A percentile compares a stretch with the other conserved stretches of the same genome.
phyloP scores from a whole-genome alignment of 2,113 vertebrate species.

The Lynx canadensis region DNA sequence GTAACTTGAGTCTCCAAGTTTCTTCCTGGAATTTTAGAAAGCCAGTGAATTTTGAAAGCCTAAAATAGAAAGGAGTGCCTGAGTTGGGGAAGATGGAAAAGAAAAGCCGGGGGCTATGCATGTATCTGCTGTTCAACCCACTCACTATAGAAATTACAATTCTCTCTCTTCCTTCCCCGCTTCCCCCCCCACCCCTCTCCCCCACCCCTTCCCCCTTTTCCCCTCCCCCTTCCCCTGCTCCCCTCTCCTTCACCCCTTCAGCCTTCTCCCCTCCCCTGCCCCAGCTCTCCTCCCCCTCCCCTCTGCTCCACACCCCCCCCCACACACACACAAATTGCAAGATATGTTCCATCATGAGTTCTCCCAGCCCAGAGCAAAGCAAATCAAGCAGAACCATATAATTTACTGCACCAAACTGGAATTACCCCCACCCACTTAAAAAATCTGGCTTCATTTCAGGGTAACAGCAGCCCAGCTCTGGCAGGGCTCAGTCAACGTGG shows the following conservation, averaged over 20 bases:
- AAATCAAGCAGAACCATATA: conserved; percentile 78
- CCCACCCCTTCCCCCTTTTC: too few species aligned
- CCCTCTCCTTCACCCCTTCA: too few species aligned
- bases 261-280: background rate
- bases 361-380: conserved; percentile 72
- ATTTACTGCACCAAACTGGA: conserved; percentile 79
- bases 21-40: conserved; percentile 28
- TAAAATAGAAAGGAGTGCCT: background rate
- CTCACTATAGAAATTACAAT: background rate
- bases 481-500: conserved; percentile 79
- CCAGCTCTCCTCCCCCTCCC: background rate
- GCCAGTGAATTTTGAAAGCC: background rate
- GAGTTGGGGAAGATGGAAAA: background rate
- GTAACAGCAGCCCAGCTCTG: conserved; percentile 69
- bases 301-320: too few species aligned
- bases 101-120: background rate
- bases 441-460: conserved; percentile 79
- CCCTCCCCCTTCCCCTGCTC: background rate
- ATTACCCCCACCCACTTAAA: conserved; percentile 80
- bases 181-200: too few species aligned
- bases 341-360: conserved; percentile 38
- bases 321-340: background rate
- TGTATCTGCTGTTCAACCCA: background rate
- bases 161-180: background rate
- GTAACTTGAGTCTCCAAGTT: background rate